A percentile compares a stretch with the other conserved stretches of the same genome.
phyloP scores from a whole-genome alignment of 2,888 invertebrate species.

The Tuberolachnus salignus region DNA sequence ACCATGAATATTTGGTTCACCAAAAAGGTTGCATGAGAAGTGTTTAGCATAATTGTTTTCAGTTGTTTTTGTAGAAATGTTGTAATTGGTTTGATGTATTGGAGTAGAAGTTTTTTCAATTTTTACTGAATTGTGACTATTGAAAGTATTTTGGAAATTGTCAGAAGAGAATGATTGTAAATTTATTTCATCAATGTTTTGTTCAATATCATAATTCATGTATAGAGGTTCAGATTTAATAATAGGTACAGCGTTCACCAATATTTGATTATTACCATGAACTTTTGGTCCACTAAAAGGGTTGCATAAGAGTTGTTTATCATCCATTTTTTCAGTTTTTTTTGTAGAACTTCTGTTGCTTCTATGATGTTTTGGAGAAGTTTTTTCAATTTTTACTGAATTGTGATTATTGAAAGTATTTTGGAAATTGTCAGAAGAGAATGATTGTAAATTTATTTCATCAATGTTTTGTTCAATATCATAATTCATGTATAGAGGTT shows the following conservation, averaged over 20 bases:
- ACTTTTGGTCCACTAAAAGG: not conserved
- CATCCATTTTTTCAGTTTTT: not conserved
- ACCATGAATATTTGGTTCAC: not conserved
- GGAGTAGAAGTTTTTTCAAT: not conserved
- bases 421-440: not conserved
- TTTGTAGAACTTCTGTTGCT: not conserved
- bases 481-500: not conserved
- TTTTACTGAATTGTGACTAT: not conserved
- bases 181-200: conserved; percentile 1
- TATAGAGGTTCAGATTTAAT: conserved; percentile 13
- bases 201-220: not conserved
- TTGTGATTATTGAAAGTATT: not conserved
- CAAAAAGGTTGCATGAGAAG: not conserved
- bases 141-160: not conserved
- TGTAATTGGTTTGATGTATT: not conserved
- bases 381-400: not conserved
- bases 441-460: not conserved
- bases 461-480: not conserved
- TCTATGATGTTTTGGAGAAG: not conserved
- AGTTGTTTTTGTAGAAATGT: not conserved
- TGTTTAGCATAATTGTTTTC: not conserved
- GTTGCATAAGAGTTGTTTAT: not conserved
- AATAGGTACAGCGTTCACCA: not conserved
- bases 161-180: not conserved
- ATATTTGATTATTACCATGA: not conserved